Base-by-base conservation (phyloP, 2,797 vertebrate species). In the Etheostoma perlongum region DNA sequence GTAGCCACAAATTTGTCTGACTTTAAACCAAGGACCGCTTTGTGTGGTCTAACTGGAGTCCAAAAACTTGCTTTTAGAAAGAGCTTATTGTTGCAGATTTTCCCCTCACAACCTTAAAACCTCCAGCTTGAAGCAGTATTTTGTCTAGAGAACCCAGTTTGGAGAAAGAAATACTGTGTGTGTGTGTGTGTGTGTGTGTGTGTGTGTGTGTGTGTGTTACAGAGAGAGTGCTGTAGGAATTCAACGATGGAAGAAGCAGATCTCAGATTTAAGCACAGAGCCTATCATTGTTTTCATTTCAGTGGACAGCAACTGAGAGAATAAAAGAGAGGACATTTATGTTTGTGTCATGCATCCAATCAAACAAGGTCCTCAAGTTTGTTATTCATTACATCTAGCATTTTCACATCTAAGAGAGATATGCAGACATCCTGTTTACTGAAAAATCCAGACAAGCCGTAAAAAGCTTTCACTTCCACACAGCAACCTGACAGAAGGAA, bases 31-130 rank as follows among this genome's bases (percentile, higher is more conserved):
- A 88, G 68, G 86, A 18, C 12, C 13, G 74, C 86, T 85, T 88
- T 90, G 83, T 88, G 25, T 15, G 14, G 48, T 67, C 49, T 67
- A 49, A 81, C 78, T n/a, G 33, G 61, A 42, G 70, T 72, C 75
- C 75, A 62, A 60, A 86, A 90, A 82, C 77, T 57, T 75, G 75
- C 59, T 59, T 76, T 78, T 46, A 91, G 82, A 93, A 93, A 91
- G 91, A 85, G 81, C 73, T 90, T 85, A 91, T 93, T 94, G 92
- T 93, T 81, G 72, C 75, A 76, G 64, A 68, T 68, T 85, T 88
- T 84, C 74, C 85, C 75, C 82, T 82, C 65, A 12, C 76, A 65
- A 60, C 84, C 61, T 74, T 62, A 69, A 88, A 92, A 77, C 15
- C 67, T 78, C 64, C 74, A 55, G 60, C 83, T 79, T 83, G 52